A percentile compares a stretch with the other conserved stretches of the same genome.
Conservation (phyloP, 2,797 vertebrate genomes). For the Euthynnus affinis region DNA sequence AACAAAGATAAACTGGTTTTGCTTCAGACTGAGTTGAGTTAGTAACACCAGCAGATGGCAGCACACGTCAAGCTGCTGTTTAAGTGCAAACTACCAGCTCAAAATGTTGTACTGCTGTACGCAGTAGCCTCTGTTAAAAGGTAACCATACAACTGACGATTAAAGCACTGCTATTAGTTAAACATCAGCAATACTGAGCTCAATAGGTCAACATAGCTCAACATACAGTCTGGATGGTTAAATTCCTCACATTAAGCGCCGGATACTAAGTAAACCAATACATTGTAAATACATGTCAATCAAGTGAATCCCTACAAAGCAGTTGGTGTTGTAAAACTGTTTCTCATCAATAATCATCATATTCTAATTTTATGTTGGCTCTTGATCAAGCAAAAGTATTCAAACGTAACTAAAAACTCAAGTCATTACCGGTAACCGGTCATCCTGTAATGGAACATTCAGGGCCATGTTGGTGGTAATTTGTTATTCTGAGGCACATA, state of each 20-base stretch:
- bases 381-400: conserved; percentile 13
- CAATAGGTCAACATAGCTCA: background rate
- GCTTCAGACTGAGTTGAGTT: conserved; percentile 24
- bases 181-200: background rate
- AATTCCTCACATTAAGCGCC: background rate
- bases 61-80: conserved; percentile 40
- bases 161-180: background rate
- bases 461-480: conserved; percentile 18
- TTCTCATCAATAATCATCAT: conserved; percentile 11
- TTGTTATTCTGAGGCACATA: conserved; percentile 50
- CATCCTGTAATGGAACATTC: conserved; percentile 38
- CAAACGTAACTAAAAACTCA: conserved; percentile 13
- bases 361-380: conserved; percentile 13
- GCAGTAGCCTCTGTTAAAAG: background rate
- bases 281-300: background rate
- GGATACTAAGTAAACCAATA: background rate
- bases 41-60: conserved; percentile 72
- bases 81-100: background rate
- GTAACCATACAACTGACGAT: background rate
- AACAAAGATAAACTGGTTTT: conserved; percentile 14
- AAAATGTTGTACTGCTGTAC: background rate
- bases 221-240: background rate
- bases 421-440: background rate
- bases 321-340: background rate
- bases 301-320: background rate